Evolutionary conservation across 2,888 invertebrate species (phyloP).

Genomic region (Synanthedon myopaeformis): DNA sequence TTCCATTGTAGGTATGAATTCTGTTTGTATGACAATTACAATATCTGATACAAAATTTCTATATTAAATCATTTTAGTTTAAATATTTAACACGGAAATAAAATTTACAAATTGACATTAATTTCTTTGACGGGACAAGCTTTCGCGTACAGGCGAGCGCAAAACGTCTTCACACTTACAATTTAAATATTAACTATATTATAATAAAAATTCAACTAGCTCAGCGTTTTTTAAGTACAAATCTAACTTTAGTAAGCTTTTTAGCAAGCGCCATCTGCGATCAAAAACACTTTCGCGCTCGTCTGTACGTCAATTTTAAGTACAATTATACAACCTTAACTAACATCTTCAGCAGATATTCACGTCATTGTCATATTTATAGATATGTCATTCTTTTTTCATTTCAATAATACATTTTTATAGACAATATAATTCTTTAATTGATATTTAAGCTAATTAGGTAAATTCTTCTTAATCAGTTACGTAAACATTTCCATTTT

Average conservation of each 20-base stretch:
- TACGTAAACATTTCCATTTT: background rate
- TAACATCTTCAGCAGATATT: slow-evolving; percentile 16
- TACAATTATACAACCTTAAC: slow-evolving; percentile 19
- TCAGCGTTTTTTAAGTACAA: slow-evolving; percentile 31
- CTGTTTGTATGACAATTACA: background rate
- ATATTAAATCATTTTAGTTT: background rate
- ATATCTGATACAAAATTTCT: background rate
- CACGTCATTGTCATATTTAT: slow-evolving; percentile 14
- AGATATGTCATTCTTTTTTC: slow-evolving; percentile 42
- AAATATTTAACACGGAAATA: slow-evolving; percentile 7
- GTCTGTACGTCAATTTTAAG: slow-evolving; percentile 29
- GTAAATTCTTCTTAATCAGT: background rate
- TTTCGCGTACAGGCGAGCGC: slow-evolving; percentile 35
- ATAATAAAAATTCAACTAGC: slow-evolving; percentile 5
- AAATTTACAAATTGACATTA: slow-evolving; percentile 31
- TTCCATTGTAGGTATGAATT: no score
- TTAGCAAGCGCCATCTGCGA: slow-evolving; percentile 3
- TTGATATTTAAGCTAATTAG: background rate
- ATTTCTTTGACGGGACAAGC: slow-evolving; percentile 17
- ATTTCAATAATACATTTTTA: slow-evolving; percentile 5
- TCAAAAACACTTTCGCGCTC: slow-evolving; percentile 18
- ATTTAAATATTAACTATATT: slow-evolving; percentile 4
- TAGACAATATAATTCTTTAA: slow-evolving; percentile 9
- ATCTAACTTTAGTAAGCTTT: slow-evolving; percentile 33
- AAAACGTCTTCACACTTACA: slow-evolving; percentile 8